Evolutionary conservation across 2,888 invertebrate species (phyloP), one percentile per base, ranked within the genome.

Genomic region (Papilio elwesi): DNA sequence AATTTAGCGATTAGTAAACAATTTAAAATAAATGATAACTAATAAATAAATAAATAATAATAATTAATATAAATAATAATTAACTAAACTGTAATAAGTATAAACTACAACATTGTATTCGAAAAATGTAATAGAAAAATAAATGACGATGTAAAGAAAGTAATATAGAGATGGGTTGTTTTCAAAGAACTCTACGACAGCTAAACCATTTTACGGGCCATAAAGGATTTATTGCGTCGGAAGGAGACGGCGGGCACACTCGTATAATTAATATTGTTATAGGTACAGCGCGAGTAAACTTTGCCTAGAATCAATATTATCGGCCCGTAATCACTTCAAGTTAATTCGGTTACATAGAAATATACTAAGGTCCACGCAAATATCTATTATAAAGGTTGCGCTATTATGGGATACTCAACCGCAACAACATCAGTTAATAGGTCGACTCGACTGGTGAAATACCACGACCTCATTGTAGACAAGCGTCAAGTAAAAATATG

Each of bases 181-280:
- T 73, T 71, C 73, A 62, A 65, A 73, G 74, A 74, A 72, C 67
- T 71, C 69, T 72, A 74, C 76, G 73, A 70, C 69, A 67, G 57
- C 67, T 71, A 67, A 74, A 74, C 38, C 70, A 74, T 70, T 76
- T 76, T 74, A 78, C 74, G 77, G 70, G 11, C 76, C 68, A 72
- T 78, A 78, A 78, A 78, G 64, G 57, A 76, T 78, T 79, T 78
- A 79, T 74, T 74, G 74, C 71, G 52, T 66, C 52, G 6, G 70
- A 67, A 70, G 53, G 70, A 70, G 70, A 74, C 70, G 48, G 62
- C 48, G 36, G 62, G 53, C 43, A 49, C 59, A 65, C 47, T 66
- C 66, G 55, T 70, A 70, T 62, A 70, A 70, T 74, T 69, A 73
- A 73, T 69, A 66, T 66, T 62, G 73, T 59, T 67, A 43, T 63